Base-by-base conservation (phyloP, 1,140 invertebrate species). In the Heliconius eleuchia region DNA sequence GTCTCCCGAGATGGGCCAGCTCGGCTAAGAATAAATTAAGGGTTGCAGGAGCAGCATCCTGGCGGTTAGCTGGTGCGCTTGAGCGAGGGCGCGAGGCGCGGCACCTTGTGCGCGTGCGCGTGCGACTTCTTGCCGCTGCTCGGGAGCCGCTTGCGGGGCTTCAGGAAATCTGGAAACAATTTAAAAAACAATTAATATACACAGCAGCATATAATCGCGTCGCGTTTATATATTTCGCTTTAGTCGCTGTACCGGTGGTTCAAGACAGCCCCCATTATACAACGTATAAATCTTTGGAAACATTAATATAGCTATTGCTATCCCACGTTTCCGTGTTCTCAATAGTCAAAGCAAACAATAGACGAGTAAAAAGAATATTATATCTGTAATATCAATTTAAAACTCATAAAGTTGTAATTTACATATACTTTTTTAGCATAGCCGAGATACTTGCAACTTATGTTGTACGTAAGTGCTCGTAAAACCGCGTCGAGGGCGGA, bases 161-260 rank as follows among this genome's bases (percentile, higher is more conserved):
- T 94, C 87, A 94, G 85, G 91, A 93, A 94, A 91, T 94, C 93
- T 94, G 93, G 71, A 94, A 94, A 86, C 46, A 84, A 74, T 78
- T 23, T 86, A 78, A n/a, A 70, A 52, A 9, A 37, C 9, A 6
- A 71, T 71, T 37, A 34, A 71, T 6, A 34, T 34, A 37, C 34
- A 37, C 34, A 37, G 0, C 5, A 37, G 6, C 34, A 37, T 37
- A 23, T 23, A 23, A 23, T 23, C 23, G 23, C 55, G 55, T 57
- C 55, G 55, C 19, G n/a, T 34, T 34, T 34, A 34, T 34, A 34
- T 34, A 34, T 34, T 34, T 34, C 30, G 30, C 30, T 34, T 3
- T 34, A 6, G 16, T 7, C 34, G 5, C 19, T 55, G 52, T 55
- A 18, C 52, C 52, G 9, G 1, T 46, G 42, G 1, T 46, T 0